Percentiles rank a stretch among this genome's conserved stretches.
Evolutionary conservation across 1,140 invertebrate species (phyloP).

Genomic region (Schlechtendalia chinensis): DNA sequence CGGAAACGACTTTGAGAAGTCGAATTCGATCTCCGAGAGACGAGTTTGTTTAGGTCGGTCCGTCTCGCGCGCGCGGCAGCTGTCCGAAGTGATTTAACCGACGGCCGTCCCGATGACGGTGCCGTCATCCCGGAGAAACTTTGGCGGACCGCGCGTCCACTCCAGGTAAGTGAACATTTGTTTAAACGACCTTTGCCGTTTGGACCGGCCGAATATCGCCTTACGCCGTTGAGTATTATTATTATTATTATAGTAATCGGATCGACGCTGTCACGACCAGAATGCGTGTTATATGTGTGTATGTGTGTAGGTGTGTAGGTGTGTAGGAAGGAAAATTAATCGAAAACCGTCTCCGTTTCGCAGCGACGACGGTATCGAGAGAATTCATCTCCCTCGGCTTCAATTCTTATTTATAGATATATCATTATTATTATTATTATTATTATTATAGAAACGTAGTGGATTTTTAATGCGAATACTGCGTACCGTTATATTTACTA

Average conservation of each 20-base stretch:
- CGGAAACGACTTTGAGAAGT: constrained; percentile 19
- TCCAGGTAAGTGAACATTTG: constrained; percentile 21
- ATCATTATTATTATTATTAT: background rate
- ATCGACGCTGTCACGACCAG: background rate
- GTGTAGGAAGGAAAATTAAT: background rate
- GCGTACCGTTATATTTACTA: background rate
- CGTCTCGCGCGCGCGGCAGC: background rate
- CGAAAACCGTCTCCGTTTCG: background rate
- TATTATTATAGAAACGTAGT: background rate
- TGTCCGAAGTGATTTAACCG: constrained; percentile 17
- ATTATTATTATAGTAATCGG: background rate
- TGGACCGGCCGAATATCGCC: background rate
- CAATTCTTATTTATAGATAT: background rate
- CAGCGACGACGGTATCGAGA: background rate
- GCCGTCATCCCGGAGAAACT: background rate
- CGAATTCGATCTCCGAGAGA: constrained; percentile 17
- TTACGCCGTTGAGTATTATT: background rate
- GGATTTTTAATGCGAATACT: constrained; percentile 2
- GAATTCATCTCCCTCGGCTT: background rate
- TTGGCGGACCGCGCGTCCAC: background rate
- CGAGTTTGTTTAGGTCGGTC: background rate
- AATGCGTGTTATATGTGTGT: background rate
- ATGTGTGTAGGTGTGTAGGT: background rate
- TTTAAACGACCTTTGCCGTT: background rate
- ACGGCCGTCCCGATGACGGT: background rate